Evolutionary conservation across 2,113 vertebrate genomes (phyloP), one percentile per base, ranked within the genome.

Genomic region (Dipodomys merriami): DNA sequence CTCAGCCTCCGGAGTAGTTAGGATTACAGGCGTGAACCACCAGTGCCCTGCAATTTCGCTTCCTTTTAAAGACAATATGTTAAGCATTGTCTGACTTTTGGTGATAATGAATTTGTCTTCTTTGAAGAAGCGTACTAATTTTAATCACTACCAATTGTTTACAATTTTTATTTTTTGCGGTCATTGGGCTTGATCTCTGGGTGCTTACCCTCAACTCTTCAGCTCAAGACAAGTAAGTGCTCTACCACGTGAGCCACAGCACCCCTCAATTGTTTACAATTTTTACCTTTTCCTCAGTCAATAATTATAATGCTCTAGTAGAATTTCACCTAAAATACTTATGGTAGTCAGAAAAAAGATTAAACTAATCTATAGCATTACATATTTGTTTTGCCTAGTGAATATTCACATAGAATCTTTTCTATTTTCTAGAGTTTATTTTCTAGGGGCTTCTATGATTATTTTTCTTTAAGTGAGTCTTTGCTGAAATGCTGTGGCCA

Each of bases 311-410:
- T 20, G 92, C 8, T 78, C 19, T 69, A 69, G 72, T 46, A 95
- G n/a, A 18, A 60, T 94, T 94, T 91, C 68, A 86, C 35, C 64
- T 92, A 33, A 57, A 93, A 82, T 15, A 77, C 11, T 88, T 23
- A 79, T 69, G 27, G n/a, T 72, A 81, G 68, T 95, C 44, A 74
- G 93, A 84, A 96, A 94, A 0, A 0, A 2, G 15, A 78, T 53
- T 78, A 96, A 95, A 39, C 13, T 12, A 94, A 90, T n/a, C 69
- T 81, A 80, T 84, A 93, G 68, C 29, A 95, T 95, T 88, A n/a
- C 64, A 91, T 92, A 80, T 86, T 84, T 44, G 22, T 85, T 92
- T 46, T 65, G 68, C 84, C 60, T 74, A 68, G 83, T 91, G 89
- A 91, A 30, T 7, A 33, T 77, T 83, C 1, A 39, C n/a, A 92